Percentiles rank a stretch among this genome's conserved stretches.
Evolutionary conservation across 2,888 invertebrate species (phyloP).

Genomic region (Pseudococcus jackbeardsleyi): DNA sequence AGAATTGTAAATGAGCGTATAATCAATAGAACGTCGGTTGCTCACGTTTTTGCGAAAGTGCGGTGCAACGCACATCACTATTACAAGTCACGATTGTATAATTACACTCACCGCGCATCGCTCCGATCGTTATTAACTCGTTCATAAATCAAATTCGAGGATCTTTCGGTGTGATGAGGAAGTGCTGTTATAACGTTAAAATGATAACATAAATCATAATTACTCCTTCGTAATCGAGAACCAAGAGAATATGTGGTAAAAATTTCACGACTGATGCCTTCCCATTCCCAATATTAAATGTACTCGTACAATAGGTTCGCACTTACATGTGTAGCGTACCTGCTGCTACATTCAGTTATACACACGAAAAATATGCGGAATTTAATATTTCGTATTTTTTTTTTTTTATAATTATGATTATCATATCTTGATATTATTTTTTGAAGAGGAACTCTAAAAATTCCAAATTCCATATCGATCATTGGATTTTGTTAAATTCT

Average conservation of each 20-base stretch:
- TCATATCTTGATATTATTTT: too few relatives aligned
- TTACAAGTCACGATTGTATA: slow-evolving; percentile 48
- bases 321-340: too few relatives aligned
- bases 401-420: too few relatives aligned
- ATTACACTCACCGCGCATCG: slow-evolving; percentile 45
- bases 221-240: neutral
- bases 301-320: neutral
- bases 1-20: slow-evolving; percentile 47
- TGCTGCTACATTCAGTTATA: too few relatives aligned
- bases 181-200: slow-evolving; percentile 41
- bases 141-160: slow-evolving; percentile 52
- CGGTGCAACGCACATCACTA: slow-evolving; percentile 46
- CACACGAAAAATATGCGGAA: too few relatives aligned
- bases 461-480: too few relatives aligned
- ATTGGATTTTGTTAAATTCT: too few relatives aligned
- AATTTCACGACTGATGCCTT: slow-evolving; percentile 11
- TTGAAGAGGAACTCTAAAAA: too few relatives aligned
- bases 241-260: slow-evolving; percentile 12
- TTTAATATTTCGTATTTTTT: too few relatives aligned
- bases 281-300: neutral
- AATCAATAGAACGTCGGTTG: slow-evolving; percentile 37
- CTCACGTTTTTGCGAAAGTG: slow-evolving; percentile 55
- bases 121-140: slow-evolving; percentile 46
- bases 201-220: slow-evolving; percentile 55
- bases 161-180: slow-evolving; percentile 43